A percentile compares a stretch with the other conserved stretches of the same genome.
Evolutionary conservation across 2,113 vertebrate species (phyloP).

Genomic region (Nothocercus nigrocapillus): DNA sequence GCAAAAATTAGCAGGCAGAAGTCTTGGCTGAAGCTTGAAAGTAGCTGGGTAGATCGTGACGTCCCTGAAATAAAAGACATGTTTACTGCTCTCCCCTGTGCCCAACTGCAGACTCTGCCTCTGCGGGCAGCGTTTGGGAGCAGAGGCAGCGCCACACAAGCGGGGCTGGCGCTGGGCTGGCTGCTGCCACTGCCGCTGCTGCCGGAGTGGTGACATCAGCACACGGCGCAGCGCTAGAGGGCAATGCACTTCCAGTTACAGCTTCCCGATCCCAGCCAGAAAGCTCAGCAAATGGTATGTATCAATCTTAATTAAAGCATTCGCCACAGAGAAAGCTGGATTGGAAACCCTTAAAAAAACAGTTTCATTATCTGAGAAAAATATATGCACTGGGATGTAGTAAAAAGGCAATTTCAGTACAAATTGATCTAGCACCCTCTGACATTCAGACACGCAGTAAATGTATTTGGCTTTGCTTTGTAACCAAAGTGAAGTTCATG

Average conservation of each 20-base stretch:
- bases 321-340: background rate
- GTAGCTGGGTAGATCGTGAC: background rate
- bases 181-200: conserved; percentile 1
- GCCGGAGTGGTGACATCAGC: conserved; percentile 67
- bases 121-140: conserved; percentile 61
- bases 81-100: background rate
- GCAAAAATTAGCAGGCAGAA: background rate
- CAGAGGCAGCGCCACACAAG: background rate
- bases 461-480: conserved; percentile 1
- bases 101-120: background rate
- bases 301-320: background rate
- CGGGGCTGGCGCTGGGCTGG: background rate
- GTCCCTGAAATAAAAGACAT: conserved; percentile 24
- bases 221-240: conserved; percentile 65
- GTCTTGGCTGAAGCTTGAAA: background rate
- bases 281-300: background rate
- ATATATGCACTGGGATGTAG: background rate
- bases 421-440: background rate
- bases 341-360: background rate
- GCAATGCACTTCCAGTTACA: conserved; percentile 68
- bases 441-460: background rate
- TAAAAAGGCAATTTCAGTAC: background rate
- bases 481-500: background rate
- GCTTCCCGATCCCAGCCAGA: background rate
- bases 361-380: background rate